Conservation (phyloP, 2,888 invertebrate genomes). For the Chalcis sispes region DNA sequence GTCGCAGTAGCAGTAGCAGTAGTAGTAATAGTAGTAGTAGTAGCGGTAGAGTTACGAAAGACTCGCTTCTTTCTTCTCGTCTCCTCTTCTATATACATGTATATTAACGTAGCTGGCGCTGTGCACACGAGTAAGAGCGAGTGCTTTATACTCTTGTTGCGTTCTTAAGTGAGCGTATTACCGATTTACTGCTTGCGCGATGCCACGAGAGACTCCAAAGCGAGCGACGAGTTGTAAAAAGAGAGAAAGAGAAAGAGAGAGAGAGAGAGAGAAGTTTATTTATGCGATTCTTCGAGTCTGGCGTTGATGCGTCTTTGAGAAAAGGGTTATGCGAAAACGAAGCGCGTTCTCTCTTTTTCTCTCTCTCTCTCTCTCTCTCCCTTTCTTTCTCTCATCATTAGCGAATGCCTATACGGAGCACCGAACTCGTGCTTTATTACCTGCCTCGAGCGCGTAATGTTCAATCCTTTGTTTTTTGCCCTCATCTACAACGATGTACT, state of each 20-base stretch:
- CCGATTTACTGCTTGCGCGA: slow-evolving; percentile 43
- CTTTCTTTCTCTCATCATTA: slow-evolving; percentile 19
- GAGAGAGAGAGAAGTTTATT: slow-evolving; percentile 27
- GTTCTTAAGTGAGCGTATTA: slow-evolving; percentile 30
- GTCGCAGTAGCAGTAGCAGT: too few species aligned
- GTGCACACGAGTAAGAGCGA: too few species aligned
- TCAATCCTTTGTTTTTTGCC: background rate
- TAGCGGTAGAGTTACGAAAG: background rate
- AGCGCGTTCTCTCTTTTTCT: too few species aligned
- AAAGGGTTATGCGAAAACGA: background rate
- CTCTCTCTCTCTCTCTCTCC: too few species aligned
- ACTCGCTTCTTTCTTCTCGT: background rate
- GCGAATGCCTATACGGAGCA: slow-evolving; percentile 38
- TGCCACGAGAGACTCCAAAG: too few species aligned
- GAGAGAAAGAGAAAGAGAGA: slow-evolving; percentile 4
- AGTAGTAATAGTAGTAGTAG: too few species aligned
- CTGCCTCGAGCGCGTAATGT: slow-evolving; percentile 3
- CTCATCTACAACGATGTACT: background rate
- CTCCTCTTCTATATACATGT: too few species aligned
- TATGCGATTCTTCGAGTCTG: slow-evolving; percentile 11
- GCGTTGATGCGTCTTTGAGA: slow-evolving; percentile 23
- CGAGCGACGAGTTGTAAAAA: too few species aligned
- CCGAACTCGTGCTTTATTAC: slow-evolving; percentile 21
- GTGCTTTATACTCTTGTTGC: slow-evolving; percentile 18
- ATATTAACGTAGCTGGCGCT: too few species aligned